phyloP scores from a whole-genome alignment of 2,797 vertebrate species.

The Sparus aurata region DNA sequence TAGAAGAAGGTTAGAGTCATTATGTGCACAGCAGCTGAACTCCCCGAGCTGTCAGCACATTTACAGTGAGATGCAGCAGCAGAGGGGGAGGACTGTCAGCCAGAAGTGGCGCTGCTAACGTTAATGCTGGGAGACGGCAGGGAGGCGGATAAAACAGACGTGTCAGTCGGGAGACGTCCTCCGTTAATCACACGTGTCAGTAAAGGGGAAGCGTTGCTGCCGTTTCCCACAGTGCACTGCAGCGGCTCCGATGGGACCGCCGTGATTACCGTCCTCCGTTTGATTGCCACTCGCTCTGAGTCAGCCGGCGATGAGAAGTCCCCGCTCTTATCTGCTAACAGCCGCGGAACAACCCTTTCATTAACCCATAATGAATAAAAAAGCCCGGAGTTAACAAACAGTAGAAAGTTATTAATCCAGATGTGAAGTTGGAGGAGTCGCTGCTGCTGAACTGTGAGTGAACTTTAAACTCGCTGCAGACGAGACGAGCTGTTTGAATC shows the following conservation, averaged over 20 bases:
- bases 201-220: constrained; percentile 20
- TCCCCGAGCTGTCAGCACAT: constrained; percentile 49
- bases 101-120: constrained; percentile 40
- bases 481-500: neutral
- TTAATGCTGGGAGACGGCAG: constrained; percentile 42
- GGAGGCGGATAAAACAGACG: constrained; percentile 33
- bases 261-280: constrained; percentile 46
- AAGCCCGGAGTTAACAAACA: constrained; percentile 16
- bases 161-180: constrained; percentile 39
- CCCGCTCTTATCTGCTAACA: constrained; percentile 27
- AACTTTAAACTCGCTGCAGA: constrained; percentile 11
- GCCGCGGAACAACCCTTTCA: constrained; percentile 37
- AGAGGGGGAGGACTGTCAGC: constrained; percentile 25
- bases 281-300: constrained; percentile 36
- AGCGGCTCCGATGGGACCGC: constrained; percentile 26
- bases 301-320: constrained; percentile 41
- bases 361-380: constrained; percentile 36
- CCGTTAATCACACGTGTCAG: constrained; percentile 61
- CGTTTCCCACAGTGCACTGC: constrained; percentile 48
- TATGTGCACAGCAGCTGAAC: constrained; percentile 33
- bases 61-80: neutral
- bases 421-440: neutral
- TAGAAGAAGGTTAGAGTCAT: constrained; percentile 38
- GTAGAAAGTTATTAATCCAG: neutral
- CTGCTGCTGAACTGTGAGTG: constrained; percentile 37